Base-by-base conservation (phyloP, 2,888 invertebrate species). In the Globia sparganii region DNA sequence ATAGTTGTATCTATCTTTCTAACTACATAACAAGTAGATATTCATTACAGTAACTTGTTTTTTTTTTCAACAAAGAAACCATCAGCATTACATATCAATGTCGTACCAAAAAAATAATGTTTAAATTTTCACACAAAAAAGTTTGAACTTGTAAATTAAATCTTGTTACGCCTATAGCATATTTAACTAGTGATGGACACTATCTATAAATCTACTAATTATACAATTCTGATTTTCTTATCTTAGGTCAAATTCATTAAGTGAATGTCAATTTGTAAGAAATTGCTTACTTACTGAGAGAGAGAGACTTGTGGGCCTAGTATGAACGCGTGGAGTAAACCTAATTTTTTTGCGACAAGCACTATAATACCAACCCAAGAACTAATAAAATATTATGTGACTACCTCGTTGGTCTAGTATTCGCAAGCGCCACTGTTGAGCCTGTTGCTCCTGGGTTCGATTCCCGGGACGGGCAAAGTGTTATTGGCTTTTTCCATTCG, bases 191-290 rank as follows among this genome's bases (percentile, higher is more conserved):
- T 69, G 53, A 72, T 72, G 40, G 72, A 69, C 68, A 72, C n/a
- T 78, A 83, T 83, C 79, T 64, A 40, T 4, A n/a, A 8, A 80
- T 83, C 83, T 40, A 18, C 21, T 56, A 67, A 56, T 66, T 74
- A 66, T 81, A 75, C 25, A 25, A 43, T 18, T 25, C 31, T 37
- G 28, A 15, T 58, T 25, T 31, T 56, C n/a, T 43, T 67, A 73
- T 67, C 31, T 43, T 58, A 25, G n/a, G 73, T 78, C 15, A 0
- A n/a, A 37, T 37, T 72, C 61, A n/a, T 66, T 58, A 37, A 2
- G 2, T 59, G 49, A 68, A 68, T 58, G 25, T 25, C 0, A 64
- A 72, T 72, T 61, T 18, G 46, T 15, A 46, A 25, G n/a, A 62
- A 34, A 37, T 49, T 1, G 21, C 34, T 40, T 43, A 28, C 34